Evolutionary conservation across 2,113 vertebrate genomes (phyloP), one percentile per base, ranked within the genome.

Genomic region (Circaetus cinerascens): DNA sequence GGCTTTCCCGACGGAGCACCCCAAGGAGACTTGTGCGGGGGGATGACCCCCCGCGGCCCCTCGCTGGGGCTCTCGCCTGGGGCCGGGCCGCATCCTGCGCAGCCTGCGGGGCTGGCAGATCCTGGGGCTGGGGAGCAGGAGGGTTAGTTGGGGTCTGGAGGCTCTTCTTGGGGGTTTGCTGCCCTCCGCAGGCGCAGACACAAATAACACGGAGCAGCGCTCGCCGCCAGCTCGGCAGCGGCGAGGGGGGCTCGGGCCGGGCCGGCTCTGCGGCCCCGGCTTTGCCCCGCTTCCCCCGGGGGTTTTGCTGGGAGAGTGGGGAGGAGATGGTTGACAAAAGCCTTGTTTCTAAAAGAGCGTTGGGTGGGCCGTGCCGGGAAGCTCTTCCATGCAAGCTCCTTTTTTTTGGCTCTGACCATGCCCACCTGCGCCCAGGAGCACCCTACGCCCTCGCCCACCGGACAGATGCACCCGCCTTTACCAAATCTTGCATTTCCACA

Each of bases 381-480:
- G 26, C 15, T 26, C 25, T 20, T 11, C 45, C 15, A 12, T 0
- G 0, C n/a, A 3, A 13, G 8, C 5, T 22, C 13, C n/a, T 43
- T 53, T 43, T 27, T 27, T 27, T 50, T n/a, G 13, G 46, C 46
- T 50, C 40, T 10, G 50, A 6, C 11, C 2, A 0, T 60, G 46
- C 36, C 11, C 48, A 30, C 12, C 43, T 19, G 11, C 10, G 22
- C 48, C 29, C n/a, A 5, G 48, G 27, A 48, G 32, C 14, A 48
- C 51, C 78, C 55, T 7, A 2, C 22, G 4, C 12, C 51, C 29
- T 30, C 11, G 0, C 48, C 12, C 2, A 1, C 3, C 0, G 13
- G 22, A 1, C 12, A 27, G 19, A 5, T 1, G 3, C 26, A 9
- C 29, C 34, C 2, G 0, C 18, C 43, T 43, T 8, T 6, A 9